Base-by-base conservation (phyloP, 2,113 vertebrate species). In the Eira barbara region DNA sequence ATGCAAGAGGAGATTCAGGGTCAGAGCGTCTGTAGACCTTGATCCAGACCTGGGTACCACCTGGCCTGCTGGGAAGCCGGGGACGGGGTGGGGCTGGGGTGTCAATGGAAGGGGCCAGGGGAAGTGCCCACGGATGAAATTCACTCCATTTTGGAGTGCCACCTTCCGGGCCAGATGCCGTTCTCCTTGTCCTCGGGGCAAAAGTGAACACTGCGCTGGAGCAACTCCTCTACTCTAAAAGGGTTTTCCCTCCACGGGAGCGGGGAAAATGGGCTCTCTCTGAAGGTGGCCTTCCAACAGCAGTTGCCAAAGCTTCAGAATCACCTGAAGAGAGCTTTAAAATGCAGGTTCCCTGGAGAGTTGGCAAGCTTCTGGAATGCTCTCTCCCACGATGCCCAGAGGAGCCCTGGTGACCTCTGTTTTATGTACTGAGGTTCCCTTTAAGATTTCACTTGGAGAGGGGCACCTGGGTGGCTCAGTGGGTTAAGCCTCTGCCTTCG, bases 1-100 rank as follows among this genome's bases (percentile, higher is more conserved):
- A 63, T 0, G 10, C 39, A 74, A 82, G 8, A 36, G 55, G 12
- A n/a, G 18, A 17, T 0, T 7, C 0, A 20, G 45, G 49, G 18
- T 36, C 31, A 82, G 47, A 31, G 29, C 2, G 9, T 76, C 65
- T 84, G 45, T 23, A 65, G 78, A 55, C 27, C 34, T 12, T 83
- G 27, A n/a, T 36, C 23, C 78, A 71, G 83, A 86, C 57, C 65
- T n/a, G 21, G 71, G 61, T 25, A n/a, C 74, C 4, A 25, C 29
- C 59, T 61, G 18, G 29, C 36, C 25, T 15, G 1, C 0, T 4
- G 57, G 36, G 20, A 36, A 15, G 20, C 15, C 0, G 23, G 59
- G 23, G 23, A 25, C 3, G 21, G 29, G 31, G 63, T 1, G 10
- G 49, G 49, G 45, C n/a, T n/a, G 7, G 45, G 15, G 49, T 15